These are phyloP conservation scores for Gallirallus australis DNA, from an alignment of 2,797 vertebrate species.

Conservation along the genomic window DNA sequence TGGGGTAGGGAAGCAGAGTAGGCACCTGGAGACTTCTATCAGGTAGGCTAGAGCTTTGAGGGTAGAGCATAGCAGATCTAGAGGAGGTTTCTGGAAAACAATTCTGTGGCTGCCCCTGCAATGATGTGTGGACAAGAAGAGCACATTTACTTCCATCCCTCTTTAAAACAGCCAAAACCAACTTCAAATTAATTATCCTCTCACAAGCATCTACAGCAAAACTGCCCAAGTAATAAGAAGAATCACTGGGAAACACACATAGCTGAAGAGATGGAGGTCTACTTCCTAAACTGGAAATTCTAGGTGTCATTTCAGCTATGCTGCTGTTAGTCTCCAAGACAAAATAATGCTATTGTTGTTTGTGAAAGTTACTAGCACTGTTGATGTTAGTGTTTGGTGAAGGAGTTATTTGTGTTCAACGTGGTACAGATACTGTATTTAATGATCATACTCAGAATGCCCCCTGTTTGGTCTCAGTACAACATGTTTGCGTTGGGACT, in stretches of 20 bases:
- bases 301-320: neutral
- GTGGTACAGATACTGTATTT: neutral
- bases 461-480: neutral
- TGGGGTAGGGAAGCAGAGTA: neutral
- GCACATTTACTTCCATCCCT: neutral
- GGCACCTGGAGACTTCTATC: neutral
- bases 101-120: neutral
- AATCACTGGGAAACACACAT: neutral
- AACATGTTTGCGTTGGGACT: neutral
- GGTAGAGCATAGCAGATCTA: neutral
- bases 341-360: neutral
- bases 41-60: neutral
- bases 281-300: neutral
- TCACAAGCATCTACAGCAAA: neutral
- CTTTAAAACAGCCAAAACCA: neutral
- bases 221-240: neutral
- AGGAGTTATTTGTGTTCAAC: neutral
- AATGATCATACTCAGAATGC: neutral
- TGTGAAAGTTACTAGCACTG: neutral
- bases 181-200: neutral
- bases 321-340: neutral
- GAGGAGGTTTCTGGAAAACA: neutral
- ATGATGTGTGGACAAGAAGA: neutral
- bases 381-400: neutral
- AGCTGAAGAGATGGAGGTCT: neutral